Evolutionary conservation across 2,888 invertebrate species (phyloP), one percentile per base, ranked within the genome.

Genomic region (Cylindroiulus punctatus): DNA sequence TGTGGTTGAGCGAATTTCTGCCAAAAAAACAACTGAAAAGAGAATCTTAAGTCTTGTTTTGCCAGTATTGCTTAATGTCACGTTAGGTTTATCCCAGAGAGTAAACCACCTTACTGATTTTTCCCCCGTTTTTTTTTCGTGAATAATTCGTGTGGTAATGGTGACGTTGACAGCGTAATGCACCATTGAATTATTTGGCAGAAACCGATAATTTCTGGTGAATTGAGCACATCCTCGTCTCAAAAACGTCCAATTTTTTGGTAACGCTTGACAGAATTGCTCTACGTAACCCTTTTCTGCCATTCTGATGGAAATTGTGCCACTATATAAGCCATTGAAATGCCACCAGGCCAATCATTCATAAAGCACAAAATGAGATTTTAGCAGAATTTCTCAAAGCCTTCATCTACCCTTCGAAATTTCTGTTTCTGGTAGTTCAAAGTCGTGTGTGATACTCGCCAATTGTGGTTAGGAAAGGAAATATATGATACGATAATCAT

Each of bases 141-240:
- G 19, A 57, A 57, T 57, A 57, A 57, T 57, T 57, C 19, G 57
- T 22, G 57, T 36, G 22, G 57, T 57, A 57, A 57, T 57, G 57
- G 57, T 57, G n/a, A 57, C 57, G 57, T 57, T 57, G 57, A 57
- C 57, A 57, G n/a, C 57, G 57, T 57, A 57, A 47, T 22, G 57
- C 57, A 57, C 19, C 57, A 57, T 57, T 57, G 57, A 57, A 57
- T 57, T 22, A 57, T 57, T 57, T 57, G 22, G 57, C 57, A 57
- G 57, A 57, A 57, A 57, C 57, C 57, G 57, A n/a, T 57, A 57
- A 57, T 57, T 57, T 57, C 57, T 57, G 57, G 2, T 22, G 57
- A 57, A 57, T 57, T 57, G 8, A 57, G 19, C 57, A 57, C 57
- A 57, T 57, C 57, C 22, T 22, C 57, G 57, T 22, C 57, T 57